Percentiles rank a stretch among this genome's conserved stretches.
Conservation (phyloP, 2,888 invertebrate species). For the Halocaridina rubra region DNA sequence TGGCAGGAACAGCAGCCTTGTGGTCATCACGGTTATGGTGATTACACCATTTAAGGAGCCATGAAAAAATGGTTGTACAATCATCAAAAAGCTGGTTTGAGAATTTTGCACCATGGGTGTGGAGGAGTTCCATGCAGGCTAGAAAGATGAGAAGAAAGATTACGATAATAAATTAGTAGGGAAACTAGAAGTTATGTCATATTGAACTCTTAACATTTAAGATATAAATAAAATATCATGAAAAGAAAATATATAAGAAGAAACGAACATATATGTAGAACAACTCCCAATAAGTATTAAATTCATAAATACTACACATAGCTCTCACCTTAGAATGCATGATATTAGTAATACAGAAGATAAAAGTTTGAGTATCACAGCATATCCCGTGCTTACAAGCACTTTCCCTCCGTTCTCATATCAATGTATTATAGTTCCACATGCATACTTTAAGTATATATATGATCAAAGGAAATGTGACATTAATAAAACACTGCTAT, state of each 20-base stretch:
- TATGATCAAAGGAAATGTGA: too few relatives aligned
- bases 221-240: neutral
- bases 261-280: neutral
- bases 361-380: too few relatives aligned
- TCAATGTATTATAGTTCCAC: too few relatives aligned
- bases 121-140: conserved; percentile 55
- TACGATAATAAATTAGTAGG: neutral
- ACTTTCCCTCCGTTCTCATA: too few relatives aligned
- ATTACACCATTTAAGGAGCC: conserved; percentile 52
- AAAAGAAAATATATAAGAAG: neutral
- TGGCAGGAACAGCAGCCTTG: conserved; percentile 53
- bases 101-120: conserved; percentile 54
- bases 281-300: neutral
- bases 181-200: neutral
- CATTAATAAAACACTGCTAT: too few relatives aligned
- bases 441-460: too few relatives aligned
- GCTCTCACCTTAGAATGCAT: too few relatives aligned
- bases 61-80: conserved; percentile 41
- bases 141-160: neutral
- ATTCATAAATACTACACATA: neutral
- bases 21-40: conserved; percentile 58
- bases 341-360: too few relatives aligned
- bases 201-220: neutral
- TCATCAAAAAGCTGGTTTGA: conserved; percentile 38
- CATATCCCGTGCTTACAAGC: too few relatives aligned